These are phyloP conservation scores for Axis porcinus DNA, from an alignment of 2,113 vertebrate species.

Conservation along the genomic window DNA sequence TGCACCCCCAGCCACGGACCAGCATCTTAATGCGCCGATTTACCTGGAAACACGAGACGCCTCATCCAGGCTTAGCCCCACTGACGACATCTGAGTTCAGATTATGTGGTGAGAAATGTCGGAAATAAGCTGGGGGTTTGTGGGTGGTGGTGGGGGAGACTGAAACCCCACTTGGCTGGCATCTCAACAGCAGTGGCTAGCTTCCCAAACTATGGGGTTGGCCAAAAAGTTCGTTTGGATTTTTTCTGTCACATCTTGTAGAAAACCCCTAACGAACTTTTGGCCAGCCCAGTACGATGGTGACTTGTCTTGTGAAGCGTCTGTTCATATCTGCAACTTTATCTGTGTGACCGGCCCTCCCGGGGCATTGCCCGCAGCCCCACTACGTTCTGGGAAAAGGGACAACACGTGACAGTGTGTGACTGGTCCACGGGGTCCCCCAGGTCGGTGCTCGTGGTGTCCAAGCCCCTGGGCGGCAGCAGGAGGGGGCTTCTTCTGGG, in stretches of 20 bases:
- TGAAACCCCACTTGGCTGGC: not conserved
- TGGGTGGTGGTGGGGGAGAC: rapidly evolving
- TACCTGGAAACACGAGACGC: not conserved
- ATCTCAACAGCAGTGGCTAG: rapidly evolving
- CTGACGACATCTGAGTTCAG: not conserved
- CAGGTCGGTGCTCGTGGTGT: rapidly evolving
- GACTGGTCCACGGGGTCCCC: rapidly evolving
- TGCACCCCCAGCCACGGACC: rapidly evolving
- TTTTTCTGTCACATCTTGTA: not conserved
- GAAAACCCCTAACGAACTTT: not conserved
- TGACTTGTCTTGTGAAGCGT: rapidly evolving
- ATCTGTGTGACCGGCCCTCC: rapidly evolving
- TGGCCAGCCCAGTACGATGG: rapidly evolving
- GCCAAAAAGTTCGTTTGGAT: not conserved
- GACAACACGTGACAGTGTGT: rapidly evolving
- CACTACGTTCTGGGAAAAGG: not conserved
- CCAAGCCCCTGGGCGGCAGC: rapidly evolving
- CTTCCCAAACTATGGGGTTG: not conserved
- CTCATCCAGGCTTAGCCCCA: not conserved
- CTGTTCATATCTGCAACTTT: rapidly evolving
- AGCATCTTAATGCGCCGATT: rapidly evolving
- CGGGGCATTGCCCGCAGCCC: rapidly evolving
- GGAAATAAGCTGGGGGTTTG: not conserved
- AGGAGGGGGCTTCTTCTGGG: not conserved
- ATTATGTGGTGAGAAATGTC: not conserved